These are phyloP conservation scores for Dendrocincla fuliginosa DNA, from an alignment of 2,797 vertebrate genomes.

Conservation along the genomic window DNA sequence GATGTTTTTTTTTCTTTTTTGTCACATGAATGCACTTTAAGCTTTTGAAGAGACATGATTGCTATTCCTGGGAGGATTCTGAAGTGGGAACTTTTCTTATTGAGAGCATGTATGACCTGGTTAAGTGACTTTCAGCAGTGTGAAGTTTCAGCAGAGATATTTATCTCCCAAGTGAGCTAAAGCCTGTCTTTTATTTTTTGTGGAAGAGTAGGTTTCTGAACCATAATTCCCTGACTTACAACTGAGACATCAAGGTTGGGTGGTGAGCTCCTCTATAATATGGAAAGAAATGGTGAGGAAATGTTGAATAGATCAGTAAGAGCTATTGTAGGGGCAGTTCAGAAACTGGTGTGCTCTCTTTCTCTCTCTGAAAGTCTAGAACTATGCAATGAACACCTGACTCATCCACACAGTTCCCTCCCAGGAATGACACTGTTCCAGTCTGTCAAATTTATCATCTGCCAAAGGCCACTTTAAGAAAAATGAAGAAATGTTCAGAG, in stretches of 20 bases:
- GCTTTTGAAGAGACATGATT: neutral
- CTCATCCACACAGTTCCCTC: neutral
- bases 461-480: neutral
- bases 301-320: neutral
- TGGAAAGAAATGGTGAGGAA: neutral
- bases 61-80: neutral
- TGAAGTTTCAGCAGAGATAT: neutral
- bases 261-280: neutral
- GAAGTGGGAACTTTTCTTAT: neutral
- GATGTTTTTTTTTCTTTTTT: neutral
- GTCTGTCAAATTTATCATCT: neutral
- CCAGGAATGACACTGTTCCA: neutral
- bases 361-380: neutral
- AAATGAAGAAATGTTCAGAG: neutral
- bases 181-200: neutral
- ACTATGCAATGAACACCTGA: neutral
- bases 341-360: neutral
- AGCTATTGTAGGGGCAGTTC: neutral
- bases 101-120: neutral
- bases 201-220: neutral
- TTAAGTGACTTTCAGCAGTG: neutral
- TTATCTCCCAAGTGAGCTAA: neutral
- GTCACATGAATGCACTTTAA: conserved; percentile 61
- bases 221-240: neutral
- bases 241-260: neutral